Evolutionary conservation across 2,113 vertebrate genomes (phyloP).

Genomic region (Chloebia gouldiae): DNA sequence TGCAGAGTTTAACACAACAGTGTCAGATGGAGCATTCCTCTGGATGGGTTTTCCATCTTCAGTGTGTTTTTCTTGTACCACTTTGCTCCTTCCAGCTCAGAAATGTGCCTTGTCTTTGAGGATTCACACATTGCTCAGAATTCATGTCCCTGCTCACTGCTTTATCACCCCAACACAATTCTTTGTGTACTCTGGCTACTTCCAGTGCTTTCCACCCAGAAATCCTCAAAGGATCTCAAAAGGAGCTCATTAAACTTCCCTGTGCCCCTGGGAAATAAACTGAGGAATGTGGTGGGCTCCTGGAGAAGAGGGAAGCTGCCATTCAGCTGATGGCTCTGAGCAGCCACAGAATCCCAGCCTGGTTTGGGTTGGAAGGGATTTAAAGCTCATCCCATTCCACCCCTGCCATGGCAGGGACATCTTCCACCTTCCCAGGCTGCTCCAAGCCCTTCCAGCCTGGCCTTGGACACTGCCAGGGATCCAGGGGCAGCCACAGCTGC

Average conservation of each 20-base stretch:
- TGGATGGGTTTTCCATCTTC: neutral
- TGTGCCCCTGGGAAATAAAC: neutral
- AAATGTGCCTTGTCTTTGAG: neutral
- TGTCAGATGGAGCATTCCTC: neutral
- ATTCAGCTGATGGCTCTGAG: neutral
- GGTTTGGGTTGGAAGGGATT: neutral
- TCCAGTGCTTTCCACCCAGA: neutral
- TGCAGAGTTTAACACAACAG: neutral
- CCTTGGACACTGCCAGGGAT: neutral
- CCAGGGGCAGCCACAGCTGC: neutral
- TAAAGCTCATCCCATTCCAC: no score
- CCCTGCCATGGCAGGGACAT: neutral
- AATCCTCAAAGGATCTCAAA: neutral
- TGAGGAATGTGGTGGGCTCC: neutral
- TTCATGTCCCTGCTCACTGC: neutral
- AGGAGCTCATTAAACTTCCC: neutral
- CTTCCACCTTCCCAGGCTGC: fast-evolving
- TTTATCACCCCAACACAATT: fast-evolving
- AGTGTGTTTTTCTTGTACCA: neutral
- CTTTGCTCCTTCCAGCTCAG: neutral
- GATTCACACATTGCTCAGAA: neutral
- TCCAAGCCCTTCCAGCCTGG: neutral
- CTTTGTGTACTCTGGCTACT: neutral
- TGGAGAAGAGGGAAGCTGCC: neutral
- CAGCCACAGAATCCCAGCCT: neutral